phyloP scores from a whole-genome alignment of 2,888 invertebrate genomes.

The Aphodius granarius region DNA sequence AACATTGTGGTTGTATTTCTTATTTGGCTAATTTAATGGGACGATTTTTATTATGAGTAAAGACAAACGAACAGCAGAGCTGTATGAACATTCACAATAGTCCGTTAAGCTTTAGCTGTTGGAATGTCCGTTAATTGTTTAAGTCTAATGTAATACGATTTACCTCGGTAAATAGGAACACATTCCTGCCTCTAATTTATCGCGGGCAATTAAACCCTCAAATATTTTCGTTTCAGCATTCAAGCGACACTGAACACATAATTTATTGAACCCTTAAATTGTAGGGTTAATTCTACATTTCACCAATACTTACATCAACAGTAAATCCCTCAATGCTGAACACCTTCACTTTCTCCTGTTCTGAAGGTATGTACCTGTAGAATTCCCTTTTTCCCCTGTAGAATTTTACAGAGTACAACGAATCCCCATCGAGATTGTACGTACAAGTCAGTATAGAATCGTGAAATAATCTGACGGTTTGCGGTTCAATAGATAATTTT shows the following conservation, averaged over 20 bases:
- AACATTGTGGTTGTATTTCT: not conserved
- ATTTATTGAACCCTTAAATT: not conserved
- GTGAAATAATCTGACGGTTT: conserved; percentile 68
- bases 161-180: not conserved
- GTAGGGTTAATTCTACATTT: not conserved
- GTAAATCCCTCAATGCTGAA: conserved; percentile 75
- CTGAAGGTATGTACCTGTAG: conserved; percentile 79
- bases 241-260: not conserved
- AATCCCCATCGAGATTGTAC: conserved; percentile 75
- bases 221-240: not conserved
- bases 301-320: conserved; percentile 75
- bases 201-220: not conserved
- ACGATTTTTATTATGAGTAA: not conserved
- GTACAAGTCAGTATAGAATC: conserved; percentile 72
- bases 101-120: not conserved
- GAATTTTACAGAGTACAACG: conserved; percentile 85
- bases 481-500: conserved; percentile 69
- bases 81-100: not conserved
- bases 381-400: conserved; percentile 83
- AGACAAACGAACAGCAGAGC: not conserved
- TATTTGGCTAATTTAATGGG: not conserved
- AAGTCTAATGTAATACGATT: not conserved
- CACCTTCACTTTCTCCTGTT: conserved; percentile 70
- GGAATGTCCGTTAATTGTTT: not conserved
- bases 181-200: not conserved